These are phyloP conservation scores for Acanthisitta chloris DNA, from an alignment of 2,113 vertebrate species.

Conservation along the genomic window DNA sequence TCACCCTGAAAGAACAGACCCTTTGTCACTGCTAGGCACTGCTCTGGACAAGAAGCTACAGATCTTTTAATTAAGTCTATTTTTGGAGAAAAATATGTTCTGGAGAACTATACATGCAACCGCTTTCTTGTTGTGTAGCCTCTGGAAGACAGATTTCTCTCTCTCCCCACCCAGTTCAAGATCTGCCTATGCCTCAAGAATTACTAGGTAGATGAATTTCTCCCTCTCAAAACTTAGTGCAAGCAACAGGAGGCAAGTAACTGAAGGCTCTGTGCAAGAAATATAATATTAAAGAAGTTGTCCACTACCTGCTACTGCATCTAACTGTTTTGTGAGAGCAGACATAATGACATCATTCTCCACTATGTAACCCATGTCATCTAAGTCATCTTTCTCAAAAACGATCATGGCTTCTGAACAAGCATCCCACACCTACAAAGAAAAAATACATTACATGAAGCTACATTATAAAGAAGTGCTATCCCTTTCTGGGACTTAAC, in stretches of 20 bases:
- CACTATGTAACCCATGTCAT: conserved; percentile 94
- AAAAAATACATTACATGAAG: background rate
- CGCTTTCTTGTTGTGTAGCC: background rate
- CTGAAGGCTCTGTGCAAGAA: background rate
- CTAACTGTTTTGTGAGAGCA: conserved; percentile 89
- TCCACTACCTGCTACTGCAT: conserved; percentile 83
- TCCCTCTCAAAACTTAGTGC: background rate
- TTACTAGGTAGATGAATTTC: background rate
- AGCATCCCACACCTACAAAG: conserved; percentile 93
- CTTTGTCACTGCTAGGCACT: background rate
- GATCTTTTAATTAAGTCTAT: background rate
- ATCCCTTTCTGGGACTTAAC: background rate
- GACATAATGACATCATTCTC: conserved; percentile 93
- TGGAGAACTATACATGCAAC: background rate
- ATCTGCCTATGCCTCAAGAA: background rate
- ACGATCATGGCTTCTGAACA: conserved; percentile 96
- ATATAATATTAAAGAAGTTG: conserved; percentile 3
- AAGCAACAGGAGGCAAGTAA: background rate
- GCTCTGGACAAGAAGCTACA: background rate
- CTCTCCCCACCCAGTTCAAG: background rate
- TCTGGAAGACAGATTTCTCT: background rate
- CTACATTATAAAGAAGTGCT: background rate
- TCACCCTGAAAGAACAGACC: background rate
- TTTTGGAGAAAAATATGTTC: background rate
- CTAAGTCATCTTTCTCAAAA: conserved; percentile 93